A percentile compares a stretch with the other conserved stretches of the same genome.
Evolutionary conservation across 2,888 invertebrate genomes (phyloP).

Genomic region (Orthosia incerta): DNA sequence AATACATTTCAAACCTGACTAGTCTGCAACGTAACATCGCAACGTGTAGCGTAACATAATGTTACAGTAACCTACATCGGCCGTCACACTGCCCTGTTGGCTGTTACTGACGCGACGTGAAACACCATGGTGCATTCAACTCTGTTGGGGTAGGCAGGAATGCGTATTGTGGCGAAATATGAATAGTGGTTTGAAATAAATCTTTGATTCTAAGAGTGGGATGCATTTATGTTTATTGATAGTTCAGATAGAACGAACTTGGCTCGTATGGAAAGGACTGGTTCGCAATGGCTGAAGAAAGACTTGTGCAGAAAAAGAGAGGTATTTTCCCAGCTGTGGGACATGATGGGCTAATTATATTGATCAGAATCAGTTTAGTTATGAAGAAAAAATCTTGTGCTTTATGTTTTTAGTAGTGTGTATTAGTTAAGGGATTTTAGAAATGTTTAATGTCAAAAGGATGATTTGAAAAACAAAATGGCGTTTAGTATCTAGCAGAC

Average conservation of each 20-base stretch:
- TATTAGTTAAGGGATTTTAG: too few species aligned
- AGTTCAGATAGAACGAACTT: too few species aligned
- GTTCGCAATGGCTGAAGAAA: too few species aligned
- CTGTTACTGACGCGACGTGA: slow-evolving; percentile 38
- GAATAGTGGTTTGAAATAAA: slow-evolving; percentile 3
- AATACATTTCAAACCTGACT: slow-evolving; percentile 21
- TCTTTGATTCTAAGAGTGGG: background rate
- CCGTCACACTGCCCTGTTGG: slow-evolving; percentile 52
- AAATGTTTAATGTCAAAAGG: background rate
- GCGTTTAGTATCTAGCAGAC: too few species aligned
- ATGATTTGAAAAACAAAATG: too few species aligned
- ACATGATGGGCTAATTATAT: too few species aligned
- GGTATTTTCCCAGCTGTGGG: too few species aligned
- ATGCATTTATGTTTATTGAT: background rate
- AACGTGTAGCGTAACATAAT: slow-evolving; percentile 4
- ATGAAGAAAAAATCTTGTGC: too few species aligned
- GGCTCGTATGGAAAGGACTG: too few species aligned
- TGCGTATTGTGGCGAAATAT: slow-evolving; percentile 21
- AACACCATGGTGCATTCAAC: slow-evolving; percentile 26
- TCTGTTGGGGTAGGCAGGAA: slow-evolving; percentile 26
- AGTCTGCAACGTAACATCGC: slow-evolving; percentile 9
- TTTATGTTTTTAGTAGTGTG: too few species aligned
- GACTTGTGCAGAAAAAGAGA: too few species aligned
- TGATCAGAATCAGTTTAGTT: too few species aligned
- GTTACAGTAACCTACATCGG: slow-evolving; percentile 56